phyloP scores from a whole-genome alignment of 2,797 vertebrate species.

The Kryptopterus vitreolus region DNA sequence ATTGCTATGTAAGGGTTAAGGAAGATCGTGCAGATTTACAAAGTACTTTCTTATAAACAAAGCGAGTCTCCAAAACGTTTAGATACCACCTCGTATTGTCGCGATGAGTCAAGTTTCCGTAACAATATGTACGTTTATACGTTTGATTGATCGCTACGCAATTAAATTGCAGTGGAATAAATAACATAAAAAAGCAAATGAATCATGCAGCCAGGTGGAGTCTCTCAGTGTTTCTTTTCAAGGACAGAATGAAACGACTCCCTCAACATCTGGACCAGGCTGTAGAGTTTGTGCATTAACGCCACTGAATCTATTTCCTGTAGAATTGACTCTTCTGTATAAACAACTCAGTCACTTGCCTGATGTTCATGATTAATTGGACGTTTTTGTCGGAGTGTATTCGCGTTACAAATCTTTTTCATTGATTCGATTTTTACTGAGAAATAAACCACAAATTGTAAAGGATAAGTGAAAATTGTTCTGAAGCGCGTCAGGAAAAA shows the following conservation, averaged over 20 bases:
- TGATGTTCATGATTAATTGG: not conserved
- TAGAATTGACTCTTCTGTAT: not conserved
- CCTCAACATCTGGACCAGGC: too few species aligned
- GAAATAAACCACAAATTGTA: not conserved
- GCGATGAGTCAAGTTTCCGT: not conserved
- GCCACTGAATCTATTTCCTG: not conserved
- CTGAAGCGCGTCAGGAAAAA: not conserved
- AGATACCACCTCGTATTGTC: too few species aligned
- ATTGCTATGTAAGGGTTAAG: too few species aligned
- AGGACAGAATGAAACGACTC: not conserved
- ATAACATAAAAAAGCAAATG: not conserved
- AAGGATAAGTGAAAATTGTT: not conserved
- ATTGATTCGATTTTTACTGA: not conserved
- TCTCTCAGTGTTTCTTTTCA: not conserved
- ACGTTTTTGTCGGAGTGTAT: not conserved
- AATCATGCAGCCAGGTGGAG: not conserved
- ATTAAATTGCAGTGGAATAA: constrained; percentile 1
- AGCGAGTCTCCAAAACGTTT: too few species aligned
- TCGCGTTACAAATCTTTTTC: not conserved
- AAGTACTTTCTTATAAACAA: too few species aligned
- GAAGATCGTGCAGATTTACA: too few species aligned
- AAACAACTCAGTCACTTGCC: not conserved
- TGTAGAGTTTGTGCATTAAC: not conserved
- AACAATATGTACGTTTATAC: too few species aligned
- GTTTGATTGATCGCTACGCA: not conserved